Conservation (phyloP, 1,140 invertebrate genomes). For the Sipha flava region DNA sequence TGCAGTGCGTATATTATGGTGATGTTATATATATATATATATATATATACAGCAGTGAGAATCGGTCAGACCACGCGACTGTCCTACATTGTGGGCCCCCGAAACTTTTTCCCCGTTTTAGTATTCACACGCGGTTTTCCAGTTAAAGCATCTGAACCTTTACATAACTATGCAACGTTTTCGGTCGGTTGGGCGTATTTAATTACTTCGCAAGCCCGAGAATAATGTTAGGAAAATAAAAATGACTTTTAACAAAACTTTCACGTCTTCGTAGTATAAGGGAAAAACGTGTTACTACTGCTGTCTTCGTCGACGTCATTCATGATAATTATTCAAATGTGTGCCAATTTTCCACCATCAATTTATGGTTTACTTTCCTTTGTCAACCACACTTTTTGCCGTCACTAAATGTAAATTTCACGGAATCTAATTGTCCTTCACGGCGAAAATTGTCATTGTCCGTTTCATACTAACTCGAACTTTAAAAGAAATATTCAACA, state of each 20-base stretch:
- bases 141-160: neutral
- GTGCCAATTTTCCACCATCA: neutral
- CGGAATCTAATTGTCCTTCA: neutral
- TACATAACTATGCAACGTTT: neutral
- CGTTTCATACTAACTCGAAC: neutral
- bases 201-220: neutral
- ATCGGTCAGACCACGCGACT: too few relatives aligned
- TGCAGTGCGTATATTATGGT: too few relatives aligned
- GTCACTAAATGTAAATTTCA: neutral
- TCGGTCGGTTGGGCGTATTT: slow-evolving; percentile 11
- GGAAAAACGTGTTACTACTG: neutral
- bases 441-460: too few relatives aligned
- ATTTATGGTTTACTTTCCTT: neutral
- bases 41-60: too few relatives aligned
- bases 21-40: too few relatives aligned
- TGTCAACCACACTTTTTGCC: neutral
- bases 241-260: slow-evolving; percentile 21
- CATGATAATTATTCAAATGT: slow-evolving; percentile 17
- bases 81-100: neutral
- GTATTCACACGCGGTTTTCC: neutral
- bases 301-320: too few relatives aligned
- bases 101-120: slow-evolving; percentile 3
- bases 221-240: neutral
- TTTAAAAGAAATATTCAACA: neutral
- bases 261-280: neutral